Conservation (phyloP, 2,888 invertebrate species). For the Vandiemenella viatica region DNA sequence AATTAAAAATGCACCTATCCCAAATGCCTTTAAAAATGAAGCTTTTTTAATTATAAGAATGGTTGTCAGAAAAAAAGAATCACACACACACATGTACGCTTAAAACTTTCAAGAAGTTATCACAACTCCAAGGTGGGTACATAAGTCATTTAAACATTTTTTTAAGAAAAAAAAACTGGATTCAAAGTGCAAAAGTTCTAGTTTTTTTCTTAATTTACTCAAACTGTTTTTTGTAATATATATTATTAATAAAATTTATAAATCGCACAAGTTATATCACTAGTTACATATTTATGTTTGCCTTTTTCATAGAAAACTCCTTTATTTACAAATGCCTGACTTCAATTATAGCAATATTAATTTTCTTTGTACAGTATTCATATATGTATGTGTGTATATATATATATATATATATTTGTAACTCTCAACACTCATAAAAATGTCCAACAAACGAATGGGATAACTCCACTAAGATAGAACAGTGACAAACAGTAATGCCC, state of each 20-base stretch:
- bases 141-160: background rate
- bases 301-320: background rate
- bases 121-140: slow-evolving; percentile 11
- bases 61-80: too few relatives aligned
- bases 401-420: too few relatives aligned
- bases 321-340: background rate
- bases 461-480: background rate
- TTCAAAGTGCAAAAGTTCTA: background rate
- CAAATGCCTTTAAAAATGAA: slow-evolving; percentile 5
- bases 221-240: slow-evolving; percentile 2
- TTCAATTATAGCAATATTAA: background rate
- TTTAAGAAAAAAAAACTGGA: background rate
- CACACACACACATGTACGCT: too few relatives aligned
- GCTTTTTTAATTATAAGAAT: slow-evolving; percentile 1
- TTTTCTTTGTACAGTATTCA: slow-evolving; percentile 2
- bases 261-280: slow-evolving; percentile 3
- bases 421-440: slow-evolving; percentile 3
- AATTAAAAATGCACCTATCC: slow-evolving; percentile 4
- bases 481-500: background rate
- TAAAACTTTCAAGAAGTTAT: slow-evolving; percentile 6
- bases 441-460: slow-evolving; percentile 2
- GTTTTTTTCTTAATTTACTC: too few relatives aligned
- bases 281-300: slow-evolving; percentile 10
- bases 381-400: slow-evolving; percentile 3
- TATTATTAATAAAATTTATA: slow-evolving; percentile 7